These are phyloP conservation scores for Cryptocephalus primarius DNA, from an alignment of 2,888 invertebrate genomes.

Conservation along the genomic window DNA sequence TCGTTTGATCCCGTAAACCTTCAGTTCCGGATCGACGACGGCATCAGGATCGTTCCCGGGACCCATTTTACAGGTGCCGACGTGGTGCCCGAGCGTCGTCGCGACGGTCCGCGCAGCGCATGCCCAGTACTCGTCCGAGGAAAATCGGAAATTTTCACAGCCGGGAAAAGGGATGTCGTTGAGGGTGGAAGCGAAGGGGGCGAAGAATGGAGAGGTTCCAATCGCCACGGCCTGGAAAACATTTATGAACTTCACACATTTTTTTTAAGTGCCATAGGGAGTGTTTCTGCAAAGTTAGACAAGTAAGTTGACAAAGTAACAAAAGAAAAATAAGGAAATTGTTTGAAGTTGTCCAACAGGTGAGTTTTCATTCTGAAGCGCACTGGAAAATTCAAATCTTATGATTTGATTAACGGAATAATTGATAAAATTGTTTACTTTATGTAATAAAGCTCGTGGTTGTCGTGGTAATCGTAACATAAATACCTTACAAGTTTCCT, in stretches of 20 bases:
- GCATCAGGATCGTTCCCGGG: slow-evolving; percentile 30
- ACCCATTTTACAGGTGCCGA: slow-evolving; percentile 44
- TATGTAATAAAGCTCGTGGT: too few species aligned
- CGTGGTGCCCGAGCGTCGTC: slow-evolving; percentile 60
- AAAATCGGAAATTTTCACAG: slow-evolving; percentile 50
- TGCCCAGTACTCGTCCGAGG: slow-evolving; percentile 60
- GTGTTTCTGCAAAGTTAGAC: too few species aligned
- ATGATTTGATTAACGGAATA: too few species aligned
- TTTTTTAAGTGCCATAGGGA: too few species aligned
- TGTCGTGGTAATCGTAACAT: too few species aligned
- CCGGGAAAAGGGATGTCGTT: slow-evolving; percentile 53
- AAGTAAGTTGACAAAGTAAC: too few species aligned
- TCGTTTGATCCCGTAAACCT: slow-evolving; percentile 41
- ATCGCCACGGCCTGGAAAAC: slow-evolving; percentile 44
- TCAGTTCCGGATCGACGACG: slow-evolving; percentile 39
- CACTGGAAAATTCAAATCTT: too few species aligned
- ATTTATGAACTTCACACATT: background rate
- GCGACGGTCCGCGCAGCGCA: slow-evolving; percentile 61
- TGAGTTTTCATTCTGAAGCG: too few species aligned
- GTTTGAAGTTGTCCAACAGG: too few species aligned
- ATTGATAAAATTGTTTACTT: too few species aligned
- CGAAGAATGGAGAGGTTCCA: slow-evolving; percentile 42
- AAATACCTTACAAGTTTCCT: too few species aligned
- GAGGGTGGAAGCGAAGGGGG: slow-evolving; percentile 41
- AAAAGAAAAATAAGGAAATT: too few species aligned